Evolutionary conservation across 2,888 invertebrate species (phyloP).

Genomic region (Acheta domesticus): DNA sequence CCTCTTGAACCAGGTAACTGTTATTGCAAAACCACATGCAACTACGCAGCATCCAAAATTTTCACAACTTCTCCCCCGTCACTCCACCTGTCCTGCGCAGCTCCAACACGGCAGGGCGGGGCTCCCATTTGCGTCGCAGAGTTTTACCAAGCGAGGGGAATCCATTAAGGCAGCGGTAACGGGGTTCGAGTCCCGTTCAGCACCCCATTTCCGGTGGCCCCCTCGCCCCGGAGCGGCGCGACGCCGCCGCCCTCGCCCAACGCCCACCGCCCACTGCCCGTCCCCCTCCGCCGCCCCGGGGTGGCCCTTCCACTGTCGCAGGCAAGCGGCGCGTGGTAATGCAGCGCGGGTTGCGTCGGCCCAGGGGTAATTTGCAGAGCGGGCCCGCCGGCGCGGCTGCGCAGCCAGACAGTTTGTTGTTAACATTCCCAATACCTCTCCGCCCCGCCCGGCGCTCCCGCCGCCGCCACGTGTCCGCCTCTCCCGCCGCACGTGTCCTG

Average conservation of each 20-base stretch:
- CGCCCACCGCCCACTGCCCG: not conserved
- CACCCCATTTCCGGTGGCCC: not conserved
- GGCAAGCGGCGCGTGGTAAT: constrained; percentile 5
- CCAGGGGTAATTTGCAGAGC: not conserved
- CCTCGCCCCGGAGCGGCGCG: not conserved
- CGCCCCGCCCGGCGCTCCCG: not conserved
- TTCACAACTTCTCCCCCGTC: too few relatives aligned
- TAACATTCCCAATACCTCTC: not conserved
- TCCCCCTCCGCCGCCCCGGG: too few relatives aligned
- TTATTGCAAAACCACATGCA: too few relatives aligned
- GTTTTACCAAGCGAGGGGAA: not conserved
- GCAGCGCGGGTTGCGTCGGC: constrained; percentile 10
- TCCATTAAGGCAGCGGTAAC: not conserved
- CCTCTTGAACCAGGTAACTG: too few relatives aligned
- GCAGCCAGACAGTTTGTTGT: constrained; percentile 18
- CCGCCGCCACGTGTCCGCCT: not conserved
- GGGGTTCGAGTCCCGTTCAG: not conserved
- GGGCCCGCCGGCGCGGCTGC: not conserved
- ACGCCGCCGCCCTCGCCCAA: not conserved
- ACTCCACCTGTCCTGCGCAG: too few relatives aligned
- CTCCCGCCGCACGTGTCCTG: not conserved
- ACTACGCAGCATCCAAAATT: too few relatives aligned
- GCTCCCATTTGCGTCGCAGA: not conserved
- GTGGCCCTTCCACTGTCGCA: not conserved
- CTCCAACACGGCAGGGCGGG: too few relatives aligned